These are phyloP conservation scores for Orthosia gracilis DNA, from an alignment of 2,888 invertebrate genomes.

Conservation along the genomic window DNA sequence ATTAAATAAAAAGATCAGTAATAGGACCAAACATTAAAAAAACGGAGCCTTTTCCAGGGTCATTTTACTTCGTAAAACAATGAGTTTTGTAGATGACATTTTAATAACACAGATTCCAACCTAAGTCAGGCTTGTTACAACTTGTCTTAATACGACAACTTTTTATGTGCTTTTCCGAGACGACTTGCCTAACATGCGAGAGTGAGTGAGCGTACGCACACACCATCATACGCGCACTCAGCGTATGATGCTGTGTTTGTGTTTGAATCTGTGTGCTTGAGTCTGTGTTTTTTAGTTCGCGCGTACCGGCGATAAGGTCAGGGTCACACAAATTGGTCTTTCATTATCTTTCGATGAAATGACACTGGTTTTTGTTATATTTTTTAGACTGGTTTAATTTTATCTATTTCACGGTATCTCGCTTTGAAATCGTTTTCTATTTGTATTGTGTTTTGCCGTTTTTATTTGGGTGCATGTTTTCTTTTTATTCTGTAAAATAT, in stretches of 20 bases:
- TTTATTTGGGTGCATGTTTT: conserved; percentile 17
- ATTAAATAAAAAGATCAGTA: too few relatives aligned
- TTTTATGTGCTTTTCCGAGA: conserved; percentile 23
- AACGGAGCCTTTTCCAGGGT: background rate
- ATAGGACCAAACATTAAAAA: background rate
- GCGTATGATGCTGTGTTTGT: conserved; percentile 48
- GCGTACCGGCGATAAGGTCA: conserved; percentile 71
- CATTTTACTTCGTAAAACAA: background rate
- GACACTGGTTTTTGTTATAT: conserved; percentile 48
- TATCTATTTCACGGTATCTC: conserved; percentile 45
- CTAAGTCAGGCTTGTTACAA: background rate
- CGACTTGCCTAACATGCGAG: background rate
- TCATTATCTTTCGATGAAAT: conserved; percentile 53
- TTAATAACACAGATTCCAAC: background rate
- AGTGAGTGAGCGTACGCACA: conserved; percentile 7
- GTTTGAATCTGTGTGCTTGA: conserved; percentile 20
- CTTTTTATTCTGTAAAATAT: conserved; percentile 25
- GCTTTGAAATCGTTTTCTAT: conserved; percentile 47
- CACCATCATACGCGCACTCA: too few relatives aligned
- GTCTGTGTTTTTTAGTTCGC: conserved; percentile 52
- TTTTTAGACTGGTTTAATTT: conserved; percentile 47
- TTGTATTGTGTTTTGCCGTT: conserved; percentile 23
- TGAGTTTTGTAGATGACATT: background rate
- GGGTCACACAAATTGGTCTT: conserved; percentile 64
- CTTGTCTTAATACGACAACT: conserved; percentile 11